phyloP scores from a whole-genome alignment of 2,797 vertebrate genomes.

The Numenius phaeopus region DNA sequence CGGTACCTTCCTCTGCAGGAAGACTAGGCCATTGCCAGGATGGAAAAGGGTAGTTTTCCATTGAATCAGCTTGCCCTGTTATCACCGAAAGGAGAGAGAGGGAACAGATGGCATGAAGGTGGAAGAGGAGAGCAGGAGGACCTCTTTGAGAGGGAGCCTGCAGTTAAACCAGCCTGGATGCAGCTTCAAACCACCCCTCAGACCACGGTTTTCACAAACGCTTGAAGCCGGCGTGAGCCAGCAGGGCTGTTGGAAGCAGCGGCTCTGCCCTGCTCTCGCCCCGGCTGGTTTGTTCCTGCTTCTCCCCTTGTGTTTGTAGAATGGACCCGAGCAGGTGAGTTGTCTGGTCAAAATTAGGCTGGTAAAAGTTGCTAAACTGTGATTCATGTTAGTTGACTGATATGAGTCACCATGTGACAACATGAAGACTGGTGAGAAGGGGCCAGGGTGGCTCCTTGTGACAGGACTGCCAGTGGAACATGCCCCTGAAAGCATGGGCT shows the following conservation, averaged over 20 bases:
- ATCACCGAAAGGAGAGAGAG: neutral
- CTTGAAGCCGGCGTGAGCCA: accelerated
- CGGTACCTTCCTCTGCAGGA: neutral
- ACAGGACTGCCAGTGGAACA: neutral
- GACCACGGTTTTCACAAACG: neutral
- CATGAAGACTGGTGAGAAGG: neutral
- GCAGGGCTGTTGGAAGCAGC: neutral
- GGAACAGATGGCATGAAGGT: neutral
- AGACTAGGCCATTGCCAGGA: neutral
- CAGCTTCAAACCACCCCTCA: neutral
- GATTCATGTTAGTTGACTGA: neutral
- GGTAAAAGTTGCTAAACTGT: neutral
- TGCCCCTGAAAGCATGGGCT: accelerated
- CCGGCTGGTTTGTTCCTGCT: neutral
- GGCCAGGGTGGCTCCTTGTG: neutral
- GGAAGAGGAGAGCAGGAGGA: neutral
- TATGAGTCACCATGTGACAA: neutral
- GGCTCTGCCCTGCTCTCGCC: neutral
- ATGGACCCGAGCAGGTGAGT: neutral
- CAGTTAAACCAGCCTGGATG: neutral
- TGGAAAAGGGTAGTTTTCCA: neutral
- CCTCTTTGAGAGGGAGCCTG: neutral
- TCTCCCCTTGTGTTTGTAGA: neutral
- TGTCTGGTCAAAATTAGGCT: neutral
- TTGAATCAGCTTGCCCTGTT: neutral